Base-by-base conservation (phyloP, 2,888 invertebrate genomes). In the Pinctada fucata region DNA sequence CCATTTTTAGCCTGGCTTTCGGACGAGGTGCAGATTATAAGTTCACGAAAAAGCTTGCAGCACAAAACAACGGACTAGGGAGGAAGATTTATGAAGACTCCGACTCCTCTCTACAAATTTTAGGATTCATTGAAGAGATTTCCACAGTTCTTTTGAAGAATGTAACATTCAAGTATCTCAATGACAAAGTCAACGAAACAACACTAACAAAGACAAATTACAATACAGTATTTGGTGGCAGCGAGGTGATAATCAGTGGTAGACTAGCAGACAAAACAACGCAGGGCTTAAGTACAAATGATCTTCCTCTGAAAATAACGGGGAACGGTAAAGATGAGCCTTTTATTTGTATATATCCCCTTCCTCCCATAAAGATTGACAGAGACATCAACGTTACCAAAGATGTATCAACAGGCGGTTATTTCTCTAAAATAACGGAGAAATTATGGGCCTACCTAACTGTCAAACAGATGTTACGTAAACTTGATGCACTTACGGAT, bases 61-160 rank as follows among this genome's bases (percentile, higher is more conserved):
- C 95, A 45, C 94, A 94, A 78, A 96, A 95, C 91, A 93, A 94
- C 63, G 96, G 95, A 4, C 95, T 96, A 90, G 95, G 95, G 86
- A 93, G 95, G 3, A 95, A 95, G 91, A 95, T 96, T 84, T 95
- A 95, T 92, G 95, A 95, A 90, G 95, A 95, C 31, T 94, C 95
- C 0, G 96, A 96, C 90, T 95, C 96, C 0, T 94, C 94, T 80
- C 91, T 95, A 69, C 96, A 96, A 91, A 93, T 96, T 71, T 93
- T 94, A 71, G 94, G 95, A 89, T 95, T 93, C 84, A 93, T 92
- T 83, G 84, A 89, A 52, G 94, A 95, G 92, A 95, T 96, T 76
- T 94, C 96, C 0, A 95, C 95, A 1, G 96, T 96, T 0, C 93
- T 96, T 4, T 93, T 96, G 75, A 93, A 95, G 0, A 94, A 95